A percentile compares a stretch with the other conserved stretches of the same genome.
These are phyloP conservation scores for Spisula subtruncata DNA, from an alignment of 2,888 invertebrate genomes.

Conservation along the genomic window DNA sequence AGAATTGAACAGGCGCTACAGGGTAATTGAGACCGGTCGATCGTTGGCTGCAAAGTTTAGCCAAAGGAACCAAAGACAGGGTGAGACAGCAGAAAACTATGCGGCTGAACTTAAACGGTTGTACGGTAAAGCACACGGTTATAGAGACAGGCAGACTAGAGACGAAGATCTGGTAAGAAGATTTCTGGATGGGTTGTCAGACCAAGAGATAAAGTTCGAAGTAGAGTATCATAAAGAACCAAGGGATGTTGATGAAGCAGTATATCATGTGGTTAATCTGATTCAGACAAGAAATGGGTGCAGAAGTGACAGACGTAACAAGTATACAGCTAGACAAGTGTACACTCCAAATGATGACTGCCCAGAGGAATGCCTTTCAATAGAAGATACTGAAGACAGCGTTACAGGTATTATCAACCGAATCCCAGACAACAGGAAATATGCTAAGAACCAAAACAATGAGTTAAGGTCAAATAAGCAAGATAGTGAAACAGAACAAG, in stretches of 20 bases:
- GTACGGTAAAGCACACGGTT: constrained; percentile 56
- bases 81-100: constrained; percentile 55
- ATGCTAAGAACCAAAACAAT: background rate
- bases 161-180: constrained; percentile 60
- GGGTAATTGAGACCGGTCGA: constrained; percentile 47
- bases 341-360: background rate
- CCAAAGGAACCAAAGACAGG: constrained; percentile 40
- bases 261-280: constrained; percentile 55
- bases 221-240: constrained; percentile 55
- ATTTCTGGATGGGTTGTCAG: constrained; percentile 57
- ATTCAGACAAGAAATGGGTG: constrained; percentile 41
- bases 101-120: constrained; percentile 63
- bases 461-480: background rate
- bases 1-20: constrained; percentile 35
- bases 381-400: background rate
- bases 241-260: constrained; percentile 45
- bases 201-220: constrained; percentile 51
- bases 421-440: background rate
- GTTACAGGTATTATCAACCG: background rate
- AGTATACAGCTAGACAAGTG: background rate
- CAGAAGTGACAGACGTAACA: background rate
- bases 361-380: background rate
- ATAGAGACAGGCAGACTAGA: constrained; percentile 48
- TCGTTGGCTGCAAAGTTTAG: constrained; percentile 56
- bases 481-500: background rate